These are phyloP conservation scores for Osmerus mordax DNA, from an alignment of 2,113 vertebrate genomes.

Conservation along the genomic window DNA sequence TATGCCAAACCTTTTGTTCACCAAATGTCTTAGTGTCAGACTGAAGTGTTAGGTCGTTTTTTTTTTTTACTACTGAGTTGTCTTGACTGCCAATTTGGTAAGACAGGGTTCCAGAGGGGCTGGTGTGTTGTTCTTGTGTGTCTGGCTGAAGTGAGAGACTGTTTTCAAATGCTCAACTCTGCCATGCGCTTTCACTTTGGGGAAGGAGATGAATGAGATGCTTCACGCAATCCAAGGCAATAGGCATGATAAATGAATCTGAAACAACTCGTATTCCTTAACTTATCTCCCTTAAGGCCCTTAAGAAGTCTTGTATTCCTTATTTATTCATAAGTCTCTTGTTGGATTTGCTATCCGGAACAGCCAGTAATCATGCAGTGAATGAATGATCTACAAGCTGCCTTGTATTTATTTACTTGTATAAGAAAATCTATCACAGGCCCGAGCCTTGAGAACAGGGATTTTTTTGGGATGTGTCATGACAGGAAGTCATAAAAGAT, in stretches of 20 bases:
- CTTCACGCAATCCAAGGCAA: conserved; percentile 23
- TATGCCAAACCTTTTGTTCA: neutral
- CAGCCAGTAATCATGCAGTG: neutral
- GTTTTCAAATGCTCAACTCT: conserved; percentile 8
- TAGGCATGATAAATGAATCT: neutral
- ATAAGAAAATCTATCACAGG: conserved; percentile 1
- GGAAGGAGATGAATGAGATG: conserved; percentile 10
- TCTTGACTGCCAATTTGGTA: neutral
- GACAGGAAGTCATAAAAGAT: no score
- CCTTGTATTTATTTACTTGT: neutral
- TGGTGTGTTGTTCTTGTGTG: neutral
- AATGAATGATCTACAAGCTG: neutral
- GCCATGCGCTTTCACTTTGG: neutral
- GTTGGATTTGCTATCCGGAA: conserved; percentile 4
- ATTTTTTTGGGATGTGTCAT: neutral
- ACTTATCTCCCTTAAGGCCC: neutral
- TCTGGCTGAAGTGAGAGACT: neutral
- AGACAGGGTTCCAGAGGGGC: neutral
- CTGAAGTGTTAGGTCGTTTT: neutral
- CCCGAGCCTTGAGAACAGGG: conserved; percentile 19
- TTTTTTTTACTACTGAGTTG: neutral
- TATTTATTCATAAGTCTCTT: conserved; percentile 1
- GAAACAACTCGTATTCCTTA: neutral
- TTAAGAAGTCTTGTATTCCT: neutral
- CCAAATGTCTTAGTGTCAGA: no score